These are phyloP conservation scores for Colletes gigas DNA, from an alignment of 1,140 invertebrate genomes.

Conservation along the genomic window DNA sequence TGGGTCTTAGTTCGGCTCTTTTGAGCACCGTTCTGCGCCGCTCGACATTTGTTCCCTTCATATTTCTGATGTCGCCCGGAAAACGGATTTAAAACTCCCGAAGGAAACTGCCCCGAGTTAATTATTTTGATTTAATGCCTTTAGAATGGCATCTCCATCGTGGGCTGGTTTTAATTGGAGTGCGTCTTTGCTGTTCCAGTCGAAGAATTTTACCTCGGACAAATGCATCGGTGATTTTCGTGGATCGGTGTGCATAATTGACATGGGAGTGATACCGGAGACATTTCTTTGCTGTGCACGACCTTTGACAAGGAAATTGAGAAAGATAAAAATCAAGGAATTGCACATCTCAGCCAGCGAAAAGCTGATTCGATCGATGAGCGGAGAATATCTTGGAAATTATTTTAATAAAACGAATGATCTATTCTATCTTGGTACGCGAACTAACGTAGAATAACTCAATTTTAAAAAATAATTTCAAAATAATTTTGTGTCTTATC, in stretches of 20 bases:
- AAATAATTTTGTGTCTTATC: background rate
- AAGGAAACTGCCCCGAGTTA: conserved; percentile 2
- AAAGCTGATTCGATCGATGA: no score
- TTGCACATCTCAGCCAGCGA: no score
- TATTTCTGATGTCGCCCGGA: background rate
- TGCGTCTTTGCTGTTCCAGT: background rate
- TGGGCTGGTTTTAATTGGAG: conserved; percentile 22
- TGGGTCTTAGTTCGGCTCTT: conserved; percentile 26
- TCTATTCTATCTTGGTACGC: no score
- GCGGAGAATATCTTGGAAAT: no score
- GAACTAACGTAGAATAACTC: no score
- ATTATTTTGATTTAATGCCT: conserved; percentile 45
- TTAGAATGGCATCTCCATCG: background rate
- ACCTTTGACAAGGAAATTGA: background rate
- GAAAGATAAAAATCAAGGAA: background rate
- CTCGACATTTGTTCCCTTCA: conserved; percentile 2
- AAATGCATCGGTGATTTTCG: background rate
- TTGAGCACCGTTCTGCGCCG: background rate
- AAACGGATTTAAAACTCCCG: conserved; percentile 29
- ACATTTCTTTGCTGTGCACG: background rate
- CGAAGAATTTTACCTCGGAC: background rate
- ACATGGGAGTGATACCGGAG: background rate
- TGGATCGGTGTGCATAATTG: background rate
- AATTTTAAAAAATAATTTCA: no score
- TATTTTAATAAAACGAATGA: no score